Evolutionary conservation across 2,797 vertebrate genomes (phyloP), one percentile per base, ranked within the genome.

Genomic region (Apogon hyalosoma): DNA sequence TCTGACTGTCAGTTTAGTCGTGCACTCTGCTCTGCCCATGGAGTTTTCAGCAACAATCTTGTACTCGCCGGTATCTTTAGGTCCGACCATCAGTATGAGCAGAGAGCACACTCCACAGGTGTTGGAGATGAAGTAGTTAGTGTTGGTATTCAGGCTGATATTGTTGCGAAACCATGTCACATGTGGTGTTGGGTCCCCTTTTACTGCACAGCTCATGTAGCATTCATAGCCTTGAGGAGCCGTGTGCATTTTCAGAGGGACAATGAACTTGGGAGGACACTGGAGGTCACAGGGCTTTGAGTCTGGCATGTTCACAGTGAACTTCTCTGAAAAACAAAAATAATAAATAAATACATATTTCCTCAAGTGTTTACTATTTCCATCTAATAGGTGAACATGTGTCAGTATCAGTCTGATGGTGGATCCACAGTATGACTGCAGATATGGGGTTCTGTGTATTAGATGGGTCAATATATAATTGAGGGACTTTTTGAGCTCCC

Each of bases 91-190:
- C 47, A 94, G 73, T 83, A 98, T 92, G 55, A 97, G 80, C 80
- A 98, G 80, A 40, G 95, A 98, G 82, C 97, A 99, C 46, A 99
- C 95, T 0, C 97, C 97, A 28, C 95, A 95, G 69, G 95, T 91
- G 43, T 99, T 96, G 0, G 93, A 95, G 87, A 95, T 95, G 67
- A 89, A 91, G 70, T 95, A 96, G 42, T 92, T 84, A 0, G 93
- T 93, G 83, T 95, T 93, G 33, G 87, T 92, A 69, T 94, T 95
- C 75, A 98, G 85, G 75, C 94, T 96, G 69, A 94, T 67, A 11
- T 80, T 91, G 69, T 97, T 84, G 60, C 92, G 95, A 78, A 96
- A 95, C 97, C 97, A 99, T 4, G 93, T 96, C 73, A 99, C 69
- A 1, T 90, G 94, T 0, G 97, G 97, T 0, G 62, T 58, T 0